Evolutionary conservation across 2,113 vertebrate genomes (phyloP).

Genomic region (Callorhinus ursinus): DNA sequence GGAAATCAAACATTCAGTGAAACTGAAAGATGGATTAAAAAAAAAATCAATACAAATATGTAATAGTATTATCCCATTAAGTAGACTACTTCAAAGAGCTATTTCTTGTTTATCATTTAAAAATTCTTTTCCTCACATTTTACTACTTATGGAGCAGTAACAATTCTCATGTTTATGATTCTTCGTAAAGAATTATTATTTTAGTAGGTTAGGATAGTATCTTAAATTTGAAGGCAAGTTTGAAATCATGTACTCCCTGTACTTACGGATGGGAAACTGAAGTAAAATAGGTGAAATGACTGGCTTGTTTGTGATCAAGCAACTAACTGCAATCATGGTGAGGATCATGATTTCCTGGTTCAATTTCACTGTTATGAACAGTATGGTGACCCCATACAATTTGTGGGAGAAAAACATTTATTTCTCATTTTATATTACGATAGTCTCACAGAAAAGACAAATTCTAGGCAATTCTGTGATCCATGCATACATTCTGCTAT

Average conservation of each 20-base stretch:
- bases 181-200: slow-evolving; percentile 18
- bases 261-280: background rate
- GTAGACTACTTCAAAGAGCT: background rate
- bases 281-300: background rate
- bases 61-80: background rate
- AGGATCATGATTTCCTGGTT: slow-evolving; percentile 6
- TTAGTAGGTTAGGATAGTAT: background rate
- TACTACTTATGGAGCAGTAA: slow-evolving; percentile 6
- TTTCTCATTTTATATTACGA: background rate
- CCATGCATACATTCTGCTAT: background rate
- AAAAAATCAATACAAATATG: slow-evolving; percentile 26
- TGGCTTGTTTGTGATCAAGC: background rate
- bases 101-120: slow-evolving; percentile 15
- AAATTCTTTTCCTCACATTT: background rate
- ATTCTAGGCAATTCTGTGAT: slow-evolving; percentile 19
- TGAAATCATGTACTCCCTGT: background rate
- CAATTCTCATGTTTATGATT: slow-evolving; percentile 7
- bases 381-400: background rate
- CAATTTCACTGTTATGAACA: background rate
- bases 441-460: background rate
- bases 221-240: slow-evolving; percentile 15
- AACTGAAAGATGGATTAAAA: background rate
- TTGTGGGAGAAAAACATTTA: slow-evolving; percentile 10
- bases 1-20: background rate
- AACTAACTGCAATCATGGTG: background rate